These are phyloP conservation scores for Malurus melanocephalus DNA, from an alignment of 2,113 vertebrate species.

Conservation along the genomic window DNA sequence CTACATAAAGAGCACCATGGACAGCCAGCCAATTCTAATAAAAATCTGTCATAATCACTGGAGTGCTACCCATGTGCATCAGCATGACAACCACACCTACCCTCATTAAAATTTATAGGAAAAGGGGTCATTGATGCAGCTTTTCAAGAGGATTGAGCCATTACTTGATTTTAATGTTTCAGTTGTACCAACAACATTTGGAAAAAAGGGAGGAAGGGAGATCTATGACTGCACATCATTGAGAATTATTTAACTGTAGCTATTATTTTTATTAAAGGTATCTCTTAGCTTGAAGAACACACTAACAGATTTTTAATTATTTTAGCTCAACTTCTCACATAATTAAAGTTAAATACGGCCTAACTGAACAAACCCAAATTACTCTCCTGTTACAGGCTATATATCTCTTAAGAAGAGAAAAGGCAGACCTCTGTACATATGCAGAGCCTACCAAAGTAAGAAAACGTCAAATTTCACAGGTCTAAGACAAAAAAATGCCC, in stretches of 20 bases:
- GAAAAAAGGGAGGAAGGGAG: fast-evolving
- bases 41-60: background rate
- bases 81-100: background rate
- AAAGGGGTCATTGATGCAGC: background rate
- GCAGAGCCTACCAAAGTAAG: background rate
- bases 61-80: fast-evolving
- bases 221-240: background rate
- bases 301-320: background rate
- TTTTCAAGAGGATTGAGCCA: background rate
- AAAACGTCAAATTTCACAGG: background rate
- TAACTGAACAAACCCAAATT: background rate
- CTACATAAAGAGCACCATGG: background rate
- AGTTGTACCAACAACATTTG: background rate
- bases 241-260: background rate
- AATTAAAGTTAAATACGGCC: background rate
- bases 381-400: background rate
- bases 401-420: background rate
- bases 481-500: background rate
- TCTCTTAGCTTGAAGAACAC: background rate
- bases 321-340: background rate
- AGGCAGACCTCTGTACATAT: background rate
- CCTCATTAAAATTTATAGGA: background rate
- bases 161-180: background rate
- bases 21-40: background rate
- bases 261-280: fast-evolving